phyloP scores from a whole-genome alignment of 1,140 invertebrate species.

The Teleopsis dalmanni region DNA sequence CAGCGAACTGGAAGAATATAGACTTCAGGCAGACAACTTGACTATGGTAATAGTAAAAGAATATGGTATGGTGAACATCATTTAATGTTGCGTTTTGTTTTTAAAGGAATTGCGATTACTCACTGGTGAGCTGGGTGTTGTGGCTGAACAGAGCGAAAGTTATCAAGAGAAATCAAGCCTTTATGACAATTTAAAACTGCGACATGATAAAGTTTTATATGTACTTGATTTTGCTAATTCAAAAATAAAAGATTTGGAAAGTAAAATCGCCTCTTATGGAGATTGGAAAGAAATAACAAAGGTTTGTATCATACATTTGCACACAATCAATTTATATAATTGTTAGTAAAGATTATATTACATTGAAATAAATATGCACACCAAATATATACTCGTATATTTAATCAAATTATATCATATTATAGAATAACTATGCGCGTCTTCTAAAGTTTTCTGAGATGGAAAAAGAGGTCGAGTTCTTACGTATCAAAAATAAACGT shows the following conservation, averaged over 20 bases:
- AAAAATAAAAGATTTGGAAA: slow-evolving; percentile 55
- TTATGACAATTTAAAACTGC: slow-evolving; percentile 37
- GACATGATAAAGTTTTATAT: slow-evolving; percentile 43
- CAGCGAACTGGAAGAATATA: slow-evolving; percentile 33
- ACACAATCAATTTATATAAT: no score
- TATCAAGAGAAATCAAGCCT: slow-evolving; percentile 45
- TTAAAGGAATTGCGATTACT: slow-evolving; percentile 23
- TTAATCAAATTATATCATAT: no score
- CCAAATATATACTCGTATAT: no score
- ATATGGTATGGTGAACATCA: no score
- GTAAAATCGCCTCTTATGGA: slow-evolving; percentile 52
- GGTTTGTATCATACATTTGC: no score
- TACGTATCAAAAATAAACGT: slow-evolving; percentile 49
- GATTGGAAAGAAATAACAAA: slow-evolving; percentile 58
- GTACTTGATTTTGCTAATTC: slow-evolving; percentile 47
- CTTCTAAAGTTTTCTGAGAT: slow-evolving; percentile 50
- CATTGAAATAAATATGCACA: no score
- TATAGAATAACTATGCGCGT: slow-evolving; percentile 46
- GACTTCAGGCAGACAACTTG: slow-evolving; percentile 20
- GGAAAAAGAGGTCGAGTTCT: slow-evolving; percentile 50
- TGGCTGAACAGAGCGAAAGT: slow-evolving; percentile 23
- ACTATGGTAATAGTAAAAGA: slow-evolving; percentile 17
- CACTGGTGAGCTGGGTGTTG: slow-evolving; percentile 19
- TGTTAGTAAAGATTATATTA: no score
- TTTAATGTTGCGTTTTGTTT: background rate